These are phyloP conservation scores for Globodera ellingtonae DNA, from an alignment of 1,140 invertebrate species.

Conservation along the genomic window DNA sequence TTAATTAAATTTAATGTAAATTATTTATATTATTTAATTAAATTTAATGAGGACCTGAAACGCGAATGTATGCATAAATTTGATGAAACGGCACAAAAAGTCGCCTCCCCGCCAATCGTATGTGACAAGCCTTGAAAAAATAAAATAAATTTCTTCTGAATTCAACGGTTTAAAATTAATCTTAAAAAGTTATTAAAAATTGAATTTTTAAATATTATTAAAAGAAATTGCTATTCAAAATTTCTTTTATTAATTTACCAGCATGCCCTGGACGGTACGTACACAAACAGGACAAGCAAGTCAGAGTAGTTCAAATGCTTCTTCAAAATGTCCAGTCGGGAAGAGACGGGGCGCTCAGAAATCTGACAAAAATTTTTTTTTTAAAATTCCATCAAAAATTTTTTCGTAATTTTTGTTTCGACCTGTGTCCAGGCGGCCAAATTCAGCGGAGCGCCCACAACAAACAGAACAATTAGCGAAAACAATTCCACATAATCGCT, in stretches of 20 bases:
- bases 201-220: slow-evolving; percentile 37
- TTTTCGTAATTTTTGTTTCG: neutral
- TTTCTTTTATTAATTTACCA: slow-evolving; percentile 20
- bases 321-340: slow-evolving; percentile 62
- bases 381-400: neutral
- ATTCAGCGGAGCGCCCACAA: slow-evolving; percentile 61
- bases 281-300: slow-evolving; percentile 61
- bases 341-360: slow-evolving; percentile 52
- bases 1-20: slow-evolving; percentile 2
- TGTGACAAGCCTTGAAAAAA: slow-evolving; percentile 5
- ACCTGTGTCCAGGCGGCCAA: slow-evolving; percentile 64
- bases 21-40: slow-evolving; percentile 7
- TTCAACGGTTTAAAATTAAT: slow-evolving; percentile 36
- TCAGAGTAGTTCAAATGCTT: slow-evolving; percentile 63
- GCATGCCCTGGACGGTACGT: slow-evolving; percentile 60
- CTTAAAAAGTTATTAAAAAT: no score
- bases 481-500: slow-evolving; percentile 60
- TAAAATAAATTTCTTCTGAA: no score
- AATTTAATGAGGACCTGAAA: slow-evolving; percentile 50
- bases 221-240: no score
- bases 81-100: slow-evolving; percentile 59
- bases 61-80: slow-evolving; percentile 61
- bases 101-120: slow-evolving; percentile 62
- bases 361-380: slow-evolving; percentile 51
- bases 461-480: slow-evolving; percentile 58